Conservation (phyloP, 1,140 invertebrate species). For the Drosophila navojoa region DNA sequence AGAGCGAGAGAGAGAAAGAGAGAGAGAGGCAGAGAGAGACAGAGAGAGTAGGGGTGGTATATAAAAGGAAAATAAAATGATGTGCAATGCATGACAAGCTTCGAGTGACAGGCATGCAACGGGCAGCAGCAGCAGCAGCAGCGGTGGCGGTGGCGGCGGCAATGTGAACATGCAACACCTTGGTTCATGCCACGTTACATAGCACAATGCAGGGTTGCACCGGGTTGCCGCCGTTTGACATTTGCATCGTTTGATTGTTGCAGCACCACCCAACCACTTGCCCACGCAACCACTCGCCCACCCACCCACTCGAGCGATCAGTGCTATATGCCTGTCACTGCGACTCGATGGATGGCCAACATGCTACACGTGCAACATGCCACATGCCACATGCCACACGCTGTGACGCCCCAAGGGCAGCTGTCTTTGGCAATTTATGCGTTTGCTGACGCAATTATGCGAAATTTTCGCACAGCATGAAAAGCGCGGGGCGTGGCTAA, state of each 20-base stretch:
- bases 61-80: not conserved
- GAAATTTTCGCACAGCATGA: constrained; percentile 77
- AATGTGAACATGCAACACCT: not conserved
- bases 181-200: constrained; percentile 20
- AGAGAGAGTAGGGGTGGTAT: not conserved
- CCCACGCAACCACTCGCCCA: not conserved
- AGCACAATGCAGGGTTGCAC: constrained; percentile 41
- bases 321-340: constrained; percentile 29
- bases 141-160: not conserved
- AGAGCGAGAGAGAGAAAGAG: not conserved
- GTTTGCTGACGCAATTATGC: constrained; percentile 77
- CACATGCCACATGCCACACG: constrained; percentile 19
- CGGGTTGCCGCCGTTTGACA: constrained; percentile 51
- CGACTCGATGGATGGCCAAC: constrained; percentile 24
- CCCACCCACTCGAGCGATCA: not conserved
- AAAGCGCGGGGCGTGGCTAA: constrained; percentile 60
- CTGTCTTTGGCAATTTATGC: constrained; percentile 81
- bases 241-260: constrained; percentile 70
- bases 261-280: not conserved
- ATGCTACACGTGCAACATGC: constrained; percentile 40
- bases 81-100: constrained; percentile 39
- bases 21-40: not conserved
- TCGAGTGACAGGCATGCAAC: constrained; percentile 73
- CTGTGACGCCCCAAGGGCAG: constrained; percentile 51
- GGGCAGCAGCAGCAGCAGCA: not conserved